phyloP scores from a whole-genome alignment of 2,888 invertebrate species.

The Caenorhabditis zanzibari region DNA sequence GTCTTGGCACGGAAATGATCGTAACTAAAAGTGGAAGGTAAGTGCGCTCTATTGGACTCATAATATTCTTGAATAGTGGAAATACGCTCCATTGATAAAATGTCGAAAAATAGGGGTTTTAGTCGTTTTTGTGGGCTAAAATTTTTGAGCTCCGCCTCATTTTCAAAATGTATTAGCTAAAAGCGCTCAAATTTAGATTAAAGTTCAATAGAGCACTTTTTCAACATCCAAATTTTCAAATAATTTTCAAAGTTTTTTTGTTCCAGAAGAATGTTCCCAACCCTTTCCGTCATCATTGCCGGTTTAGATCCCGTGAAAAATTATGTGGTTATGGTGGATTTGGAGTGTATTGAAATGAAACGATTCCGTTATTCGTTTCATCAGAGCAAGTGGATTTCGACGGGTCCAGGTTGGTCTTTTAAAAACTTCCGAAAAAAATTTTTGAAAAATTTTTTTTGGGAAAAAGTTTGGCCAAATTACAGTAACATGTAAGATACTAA shows the following conservation, averaged over 20 bases:
- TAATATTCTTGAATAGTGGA: too few species aligned
- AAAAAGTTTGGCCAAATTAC: too few species aligned
- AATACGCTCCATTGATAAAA: too few species aligned
- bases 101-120: too few species aligned
- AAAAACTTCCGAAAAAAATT: too few species aligned
- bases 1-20: slow-evolving; percentile 96
- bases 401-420: slow-evolving; percentile 91
- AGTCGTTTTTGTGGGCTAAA: too few species aligned
- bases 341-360: slow-evolving; percentile 90
- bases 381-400: slow-evolving; percentile 97
- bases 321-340: slow-evolving; percentile 81
- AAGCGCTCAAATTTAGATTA: too few species aligned
- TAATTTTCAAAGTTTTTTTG: not conserved
- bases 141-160: too few species aligned
- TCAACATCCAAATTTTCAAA: too few species aligned
- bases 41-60: slow-evolving; percentile 81
- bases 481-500: not conserved
- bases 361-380: slow-evolving; percentile 98
- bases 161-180: too few species aligned
- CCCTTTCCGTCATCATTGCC: slow-evolving; percentile 94
- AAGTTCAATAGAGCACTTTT: too few species aligned
- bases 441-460: too few species aligned
- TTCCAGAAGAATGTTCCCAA: slow-evolving; percentile 96
- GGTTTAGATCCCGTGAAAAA: slow-evolving; percentile 85
- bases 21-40: slow-evolving; percentile 98